Conservation (phyloP, 2,888 invertebrate species). For the Andrena camellia region DNA sequence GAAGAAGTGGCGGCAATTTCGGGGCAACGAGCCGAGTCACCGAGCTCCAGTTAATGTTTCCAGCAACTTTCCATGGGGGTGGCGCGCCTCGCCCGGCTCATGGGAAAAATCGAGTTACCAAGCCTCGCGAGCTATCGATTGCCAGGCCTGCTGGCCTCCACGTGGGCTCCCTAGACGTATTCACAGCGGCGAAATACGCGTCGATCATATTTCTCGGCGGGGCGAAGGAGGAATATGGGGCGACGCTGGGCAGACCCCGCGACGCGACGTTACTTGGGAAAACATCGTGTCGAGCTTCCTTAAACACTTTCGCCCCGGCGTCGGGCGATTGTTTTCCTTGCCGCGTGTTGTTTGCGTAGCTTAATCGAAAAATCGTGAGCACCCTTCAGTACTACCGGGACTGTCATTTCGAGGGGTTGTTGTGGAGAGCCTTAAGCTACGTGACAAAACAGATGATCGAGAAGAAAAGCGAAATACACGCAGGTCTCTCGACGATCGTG, state of each 20-base stretch:
- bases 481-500: constrained; percentile 15
- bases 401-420: constrained; percentile 18
- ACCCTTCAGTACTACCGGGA: constrained; percentile 9
- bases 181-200: constrained; percentile 30
- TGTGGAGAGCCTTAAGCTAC: constrained; percentile 8
- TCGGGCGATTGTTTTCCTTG: constrained; percentile 67
- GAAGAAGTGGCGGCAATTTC: constrained; percentile 13
- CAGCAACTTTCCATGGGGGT: constrained; percentile 2
- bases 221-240: constrained; percentile 52
- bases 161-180: constrained; percentile 33
- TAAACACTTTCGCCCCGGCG: constrained; percentile 61
- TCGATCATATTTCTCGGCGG: constrained; percentile 19
- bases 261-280: constrained; percentile 75
- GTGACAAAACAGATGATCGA: constrained; percentile 34
- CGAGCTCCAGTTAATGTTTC: constrained; percentile 11
- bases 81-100: neutral
- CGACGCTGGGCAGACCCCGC: constrained; percentile 67
- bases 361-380: constrained; percentile 80
- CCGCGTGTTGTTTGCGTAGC: constrained; percentile 74
- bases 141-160: neutral
- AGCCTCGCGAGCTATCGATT: constrained; percentile 23
- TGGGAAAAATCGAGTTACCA: constrained; percentile 25
- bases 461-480: neutral
- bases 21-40: constrained; percentile 7
- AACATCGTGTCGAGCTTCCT: constrained; percentile 73